Conservation (phyloP, 2,888 invertebrate genomes). For the Sclerodermus sp. region DNA sequence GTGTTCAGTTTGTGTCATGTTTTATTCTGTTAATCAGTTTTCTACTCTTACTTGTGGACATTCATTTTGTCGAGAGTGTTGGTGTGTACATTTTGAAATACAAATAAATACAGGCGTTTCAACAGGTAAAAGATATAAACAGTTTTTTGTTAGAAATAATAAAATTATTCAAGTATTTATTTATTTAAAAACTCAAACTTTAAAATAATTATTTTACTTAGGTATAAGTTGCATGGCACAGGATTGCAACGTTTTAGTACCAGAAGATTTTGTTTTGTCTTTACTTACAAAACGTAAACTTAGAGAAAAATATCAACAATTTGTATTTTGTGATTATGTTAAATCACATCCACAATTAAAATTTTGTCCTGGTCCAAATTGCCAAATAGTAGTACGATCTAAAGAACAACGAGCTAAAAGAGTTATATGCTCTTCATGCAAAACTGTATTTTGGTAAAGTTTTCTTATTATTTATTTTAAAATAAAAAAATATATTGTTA, state of each 20-base stretch:
- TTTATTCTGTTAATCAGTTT: conserved; percentile 71
- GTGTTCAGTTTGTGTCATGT: conserved; percentile 81
- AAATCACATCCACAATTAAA: conserved; percentile 87
- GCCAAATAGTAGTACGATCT: conserved; percentile 85
- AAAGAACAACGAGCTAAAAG: conserved; percentile 81
- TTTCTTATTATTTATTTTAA: background rate
- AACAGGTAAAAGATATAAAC: conserved; percentile 58
- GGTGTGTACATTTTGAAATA: conserved; percentile 94
- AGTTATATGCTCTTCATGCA: conserved; percentile 86
- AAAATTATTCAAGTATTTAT: too few relatives aligned
- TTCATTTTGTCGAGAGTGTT: conserved; percentile 93
- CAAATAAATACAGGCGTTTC: conserved; percentile 87
- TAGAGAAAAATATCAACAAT: conserved; percentile 91
- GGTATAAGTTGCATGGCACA: conserved; percentile 97
- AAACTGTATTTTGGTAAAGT: conserved; percentile 83
- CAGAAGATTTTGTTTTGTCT: conserved; percentile 92
- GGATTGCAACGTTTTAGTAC: conserved; percentile 90
- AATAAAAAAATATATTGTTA: too few relatives aligned
- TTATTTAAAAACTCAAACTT: too few relatives aligned
- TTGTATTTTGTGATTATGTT: conserved; percentile 95
- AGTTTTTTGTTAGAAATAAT: too few relatives aligned
- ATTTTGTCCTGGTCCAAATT: conserved; percentile 96
- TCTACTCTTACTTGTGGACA: conserved; percentile 87
- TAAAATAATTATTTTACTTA: conserved; percentile 47
- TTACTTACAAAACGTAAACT: conserved; percentile 80